These are phyloP conservation scores for Sula dactylatra DNA, from an alignment of 2,113 vertebrate species.

Conservation along the genomic window DNA sequence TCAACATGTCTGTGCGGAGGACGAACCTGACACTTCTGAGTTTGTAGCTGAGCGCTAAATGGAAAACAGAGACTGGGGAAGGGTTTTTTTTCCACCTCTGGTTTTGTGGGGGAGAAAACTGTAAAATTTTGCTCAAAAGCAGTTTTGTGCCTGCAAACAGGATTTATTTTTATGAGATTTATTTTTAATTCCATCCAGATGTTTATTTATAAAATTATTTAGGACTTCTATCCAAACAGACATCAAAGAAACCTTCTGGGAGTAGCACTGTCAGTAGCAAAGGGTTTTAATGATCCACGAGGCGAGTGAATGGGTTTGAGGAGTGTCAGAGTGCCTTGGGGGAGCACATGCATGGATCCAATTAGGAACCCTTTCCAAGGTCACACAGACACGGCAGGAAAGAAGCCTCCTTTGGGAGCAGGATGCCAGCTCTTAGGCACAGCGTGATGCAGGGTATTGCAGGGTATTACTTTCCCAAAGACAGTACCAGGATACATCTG, in stretches of 20 bases:
- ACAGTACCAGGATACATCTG: background rate
- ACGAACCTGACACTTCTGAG: background rate
- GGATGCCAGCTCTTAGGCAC: background rate
- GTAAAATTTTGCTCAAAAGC: slow-evolving; percentile 25
- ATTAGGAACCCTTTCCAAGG: background rate
- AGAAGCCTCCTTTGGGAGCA: background rate
- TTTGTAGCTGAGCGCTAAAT: slow-evolving; percentile 8
- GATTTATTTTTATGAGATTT: slow-evolving; percentile 47
- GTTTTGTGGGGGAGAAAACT: slow-evolving; percentile 23
- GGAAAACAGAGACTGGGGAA: slow-evolving; percentile 29
- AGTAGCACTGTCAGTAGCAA: slow-evolving; percentile 40
- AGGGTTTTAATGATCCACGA: slow-evolving; percentile 8
- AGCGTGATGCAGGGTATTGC: background rate
- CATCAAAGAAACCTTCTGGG: slow-evolving; percentile 57
- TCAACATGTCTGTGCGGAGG: background rate
- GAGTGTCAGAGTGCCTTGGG: slow-evolving; percentile 2
- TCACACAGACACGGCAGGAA: background rate
- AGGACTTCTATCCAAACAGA: slow-evolving; percentile 33
- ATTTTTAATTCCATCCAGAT: slow-evolving; percentile 63
- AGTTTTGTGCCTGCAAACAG: slow-evolving; percentile 21
- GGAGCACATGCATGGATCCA: background rate
- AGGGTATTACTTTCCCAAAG: background rate
- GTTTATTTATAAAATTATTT: slow-evolving; percentile 58
- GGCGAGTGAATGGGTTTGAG: background rate
- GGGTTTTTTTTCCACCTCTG: background rate